These are phyloP conservation scores for Hydraecia micacea DNA, from an alignment of 2,888 invertebrate species.

Conservation along the genomic window DNA sequence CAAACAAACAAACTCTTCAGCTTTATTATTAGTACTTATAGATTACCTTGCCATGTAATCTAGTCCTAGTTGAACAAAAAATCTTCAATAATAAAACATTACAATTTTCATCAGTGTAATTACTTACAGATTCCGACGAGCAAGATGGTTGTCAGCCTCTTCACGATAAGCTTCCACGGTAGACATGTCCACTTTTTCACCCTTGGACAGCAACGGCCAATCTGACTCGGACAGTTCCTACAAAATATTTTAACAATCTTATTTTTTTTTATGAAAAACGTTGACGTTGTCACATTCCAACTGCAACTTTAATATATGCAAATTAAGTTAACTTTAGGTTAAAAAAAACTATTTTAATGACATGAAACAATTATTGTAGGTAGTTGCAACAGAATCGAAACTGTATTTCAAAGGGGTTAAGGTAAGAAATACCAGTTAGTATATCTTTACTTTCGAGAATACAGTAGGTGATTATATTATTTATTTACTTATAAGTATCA, in stretches of 20 bases:
- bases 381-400: neutral
- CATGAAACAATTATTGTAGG: neutral
- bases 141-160: constrained; percentile 74
- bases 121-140: constrained; percentile 78
- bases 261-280: neutral
- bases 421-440: neutral
- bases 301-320: neutral
- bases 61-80: too few relatives aligned
- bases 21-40: too few relatives aligned
- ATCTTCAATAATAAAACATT: neutral
- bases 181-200: constrained; percentile 71
- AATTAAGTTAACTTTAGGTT: neutral
- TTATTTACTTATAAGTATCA: neutral
- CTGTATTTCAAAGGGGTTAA: neutral
- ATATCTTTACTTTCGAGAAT: neutral
- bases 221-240: constrained; percentile 77
- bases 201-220: constrained; percentile 77
- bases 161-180: constrained; percentile 76
- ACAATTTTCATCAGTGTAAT: neutral
- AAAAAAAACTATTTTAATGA: neutral
- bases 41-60: too few relatives aligned
- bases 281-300: neutral
- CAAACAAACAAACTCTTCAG: too few relatives aligned
- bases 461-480: constrained; percentile 16
- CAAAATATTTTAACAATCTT: constrained; percentile 4